Evolutionary conservation across 35 echinoderm and acorn worm genomes (phyloP).

Genomic region (Patiria miniata): DNA sequence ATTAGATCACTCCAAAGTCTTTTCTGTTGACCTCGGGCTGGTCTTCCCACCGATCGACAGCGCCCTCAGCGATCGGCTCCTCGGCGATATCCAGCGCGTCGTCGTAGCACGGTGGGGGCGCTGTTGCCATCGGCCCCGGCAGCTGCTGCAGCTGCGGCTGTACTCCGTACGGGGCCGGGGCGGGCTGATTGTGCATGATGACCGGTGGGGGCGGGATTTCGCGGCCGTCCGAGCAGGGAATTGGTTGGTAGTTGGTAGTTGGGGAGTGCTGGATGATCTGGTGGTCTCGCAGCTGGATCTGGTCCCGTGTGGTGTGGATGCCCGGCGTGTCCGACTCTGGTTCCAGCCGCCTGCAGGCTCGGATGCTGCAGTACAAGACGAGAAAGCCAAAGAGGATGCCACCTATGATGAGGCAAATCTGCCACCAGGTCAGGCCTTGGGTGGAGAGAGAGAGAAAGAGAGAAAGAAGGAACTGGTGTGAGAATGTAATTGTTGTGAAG

Average conservation of each 20-base stretch:
- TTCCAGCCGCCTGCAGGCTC: not conserved
- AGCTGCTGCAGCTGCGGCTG: not conserved
- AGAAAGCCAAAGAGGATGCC: not conserved
- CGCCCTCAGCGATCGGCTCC: constrained; percentile 1
- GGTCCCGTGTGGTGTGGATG: not conserved
- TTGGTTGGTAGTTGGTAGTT: not conserved
- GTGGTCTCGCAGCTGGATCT: not conserved
- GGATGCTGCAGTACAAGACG: not conserved
- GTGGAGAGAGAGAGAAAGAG: not conserved
- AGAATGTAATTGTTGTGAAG: no score
- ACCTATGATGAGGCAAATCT: not conserved
- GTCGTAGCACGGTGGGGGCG: not conserved
- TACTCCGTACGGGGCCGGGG: not conserved
- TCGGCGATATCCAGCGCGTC: not conserved
- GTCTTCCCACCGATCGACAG: not conserved
- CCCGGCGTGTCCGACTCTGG: not conserved
- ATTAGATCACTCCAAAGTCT: constrained; percentile 6
- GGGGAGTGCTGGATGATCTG: not conserved
- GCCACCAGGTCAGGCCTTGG: not conserved
- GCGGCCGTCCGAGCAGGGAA: not conserved
- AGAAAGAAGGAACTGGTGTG: no score
- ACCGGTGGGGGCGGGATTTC: not conserved
- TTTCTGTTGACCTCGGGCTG: not conserved
- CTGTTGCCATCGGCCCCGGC: not conserved
- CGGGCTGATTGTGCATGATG: not conserved